Conservation (phyloP, 2,888 invertebrate genomes). For the Acrocyrtus sp. region DNA sequence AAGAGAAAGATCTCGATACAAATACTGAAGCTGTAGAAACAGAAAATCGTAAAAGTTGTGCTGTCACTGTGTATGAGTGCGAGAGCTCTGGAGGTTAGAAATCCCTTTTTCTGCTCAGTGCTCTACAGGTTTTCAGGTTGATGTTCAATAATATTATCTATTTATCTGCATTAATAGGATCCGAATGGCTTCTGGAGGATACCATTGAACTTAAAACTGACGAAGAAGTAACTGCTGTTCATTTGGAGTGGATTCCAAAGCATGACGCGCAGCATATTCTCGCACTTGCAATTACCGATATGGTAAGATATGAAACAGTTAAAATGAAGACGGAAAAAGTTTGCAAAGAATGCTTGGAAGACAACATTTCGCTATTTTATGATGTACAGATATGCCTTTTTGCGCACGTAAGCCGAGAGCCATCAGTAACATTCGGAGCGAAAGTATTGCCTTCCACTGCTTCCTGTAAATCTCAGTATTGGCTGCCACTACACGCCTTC, state of each 20-base stretch:
- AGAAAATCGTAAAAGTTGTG: conserved; percentile 60
- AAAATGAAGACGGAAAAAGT: neutral
- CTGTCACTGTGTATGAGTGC: conserved; percentile 97
- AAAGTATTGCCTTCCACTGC: conserved; percentile 61
- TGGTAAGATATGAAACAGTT: conserved; percentile 68
- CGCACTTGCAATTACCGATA: conserved; percentile 94
- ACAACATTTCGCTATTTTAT: neutral
- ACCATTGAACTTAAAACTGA: conserved; percentile 86
- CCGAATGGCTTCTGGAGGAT: conserved; percentile 91
- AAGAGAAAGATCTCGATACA: conserved; percentile 46
- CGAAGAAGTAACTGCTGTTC: conserved; percentile 71
- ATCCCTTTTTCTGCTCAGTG: too few species aligned
- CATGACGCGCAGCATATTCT: conserved; percentile 98
- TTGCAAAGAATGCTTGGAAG: neutral
- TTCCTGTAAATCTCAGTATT: conserved; percentile 62
- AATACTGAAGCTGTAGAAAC: conserved; percentile 35
- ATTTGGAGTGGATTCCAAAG: conserved; percentile 98
- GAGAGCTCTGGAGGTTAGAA: conserved; percentile 93
- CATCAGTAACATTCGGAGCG: conserved; percentile 61
- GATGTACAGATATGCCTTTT: conserved; percentile 59
- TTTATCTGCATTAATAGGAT: conserved; percentile 67
- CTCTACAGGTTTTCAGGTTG: too few species aligned
- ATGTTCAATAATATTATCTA: too few species aligned
- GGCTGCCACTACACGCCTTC: conserved; percentile 63
- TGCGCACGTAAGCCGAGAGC: conserved; percentile 62